These are phyloP conservation scores for Megalonaias nervosa DNA, from an alignment of 1,140 invertebrate genomes.

Conservation along the genomic window DNA sequence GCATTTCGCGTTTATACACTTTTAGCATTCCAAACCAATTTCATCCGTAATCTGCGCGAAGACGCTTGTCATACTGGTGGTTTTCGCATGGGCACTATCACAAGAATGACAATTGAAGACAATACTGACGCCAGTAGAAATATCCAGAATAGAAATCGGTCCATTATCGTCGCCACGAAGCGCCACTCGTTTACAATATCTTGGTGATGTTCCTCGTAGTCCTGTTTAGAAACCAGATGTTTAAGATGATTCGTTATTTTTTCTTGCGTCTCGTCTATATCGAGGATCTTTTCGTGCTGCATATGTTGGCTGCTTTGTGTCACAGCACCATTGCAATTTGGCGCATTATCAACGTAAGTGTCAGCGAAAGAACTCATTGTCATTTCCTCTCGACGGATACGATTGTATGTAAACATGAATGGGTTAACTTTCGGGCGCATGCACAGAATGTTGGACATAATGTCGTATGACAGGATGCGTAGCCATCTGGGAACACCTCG, in stretches of 20 bases:
- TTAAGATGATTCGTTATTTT: constrained; percentile 53
- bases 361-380: constrained; percentile 39
- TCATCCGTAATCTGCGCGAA: too few species aligned
- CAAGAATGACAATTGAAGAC: constrained; percentile 29
- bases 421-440: constrained; percentile 36
- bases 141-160: constrained; percentile 96
- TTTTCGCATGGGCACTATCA: constrained; percentile 34
- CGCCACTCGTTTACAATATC: constrained; percentile 88
- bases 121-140: constrained; percentile 86
- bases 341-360: constrained; percentile 28
- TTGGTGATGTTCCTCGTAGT: constrained; percentile 53
- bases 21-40: too few species aligned
- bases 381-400: constrained; percentile 3
- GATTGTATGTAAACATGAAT: constrained; percentile 7
- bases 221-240: constrained; percentile 51
- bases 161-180: constrained; percentile 99
- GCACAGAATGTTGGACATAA: constrained; percentile 43
- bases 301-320: background rate
- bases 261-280: constrained; percentile 37
- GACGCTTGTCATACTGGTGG: constrained; percentile 1
- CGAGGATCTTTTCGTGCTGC: background rate
- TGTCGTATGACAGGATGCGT: constrained; percentile 28
- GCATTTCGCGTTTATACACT: too few species aligned
- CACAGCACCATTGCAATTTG: constrained; percentile 36
- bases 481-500: constrained; percentile 36